Percentiles rank a stretch among this genome's conserved stretches.
Evolutionary conservation across 2,113 vertebrate species (phyloP).

Genomic region (Urocitellus parryii): DNA sequence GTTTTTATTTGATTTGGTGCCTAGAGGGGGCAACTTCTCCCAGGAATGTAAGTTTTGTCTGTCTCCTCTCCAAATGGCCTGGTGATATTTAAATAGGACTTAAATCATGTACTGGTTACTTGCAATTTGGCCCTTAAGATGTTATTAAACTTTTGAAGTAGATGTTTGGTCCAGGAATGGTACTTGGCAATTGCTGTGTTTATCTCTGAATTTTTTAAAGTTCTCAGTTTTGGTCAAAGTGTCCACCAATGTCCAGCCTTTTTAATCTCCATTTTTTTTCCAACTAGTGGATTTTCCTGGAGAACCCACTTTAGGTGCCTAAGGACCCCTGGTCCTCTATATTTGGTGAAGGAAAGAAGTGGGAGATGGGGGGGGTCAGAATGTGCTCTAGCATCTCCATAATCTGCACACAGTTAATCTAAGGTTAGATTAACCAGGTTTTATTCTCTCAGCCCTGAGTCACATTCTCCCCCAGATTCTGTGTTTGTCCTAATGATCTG

Average conservation of each 20-base stretch:
- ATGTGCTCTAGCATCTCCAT: conserved; percentile 42
- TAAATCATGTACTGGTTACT: not conserved
- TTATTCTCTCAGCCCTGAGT: not conserved
- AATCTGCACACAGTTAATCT: not conserved
- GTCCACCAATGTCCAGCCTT: not conserved
- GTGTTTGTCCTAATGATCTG: not conserved
- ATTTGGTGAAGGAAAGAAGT: accelerated
- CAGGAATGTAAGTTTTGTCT: not conserved
- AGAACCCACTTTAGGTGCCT: too few species aligned
- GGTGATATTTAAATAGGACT: not conserved
- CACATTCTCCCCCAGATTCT: not conserved
- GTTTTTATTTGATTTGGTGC: not conserved
- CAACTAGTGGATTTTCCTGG: not conserved
- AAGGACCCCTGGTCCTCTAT: not conserved
- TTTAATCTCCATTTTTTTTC: not conserved
- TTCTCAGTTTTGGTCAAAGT: not conserved
- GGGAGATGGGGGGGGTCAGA: not conserved
- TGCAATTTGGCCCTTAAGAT: not conserved
- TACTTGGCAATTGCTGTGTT: too few species aligned
- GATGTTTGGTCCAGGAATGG: not conserved
- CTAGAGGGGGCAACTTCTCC: not conserved
- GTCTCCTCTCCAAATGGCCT: not conserved
- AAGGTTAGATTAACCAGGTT: not conserved
- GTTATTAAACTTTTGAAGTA: not conserved
- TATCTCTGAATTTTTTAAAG: not conserved